Evolutionary conservation across 1,140 invertebrate genomes (phyloP).

Genomic region (Saxidomus purpurata): DNA sequence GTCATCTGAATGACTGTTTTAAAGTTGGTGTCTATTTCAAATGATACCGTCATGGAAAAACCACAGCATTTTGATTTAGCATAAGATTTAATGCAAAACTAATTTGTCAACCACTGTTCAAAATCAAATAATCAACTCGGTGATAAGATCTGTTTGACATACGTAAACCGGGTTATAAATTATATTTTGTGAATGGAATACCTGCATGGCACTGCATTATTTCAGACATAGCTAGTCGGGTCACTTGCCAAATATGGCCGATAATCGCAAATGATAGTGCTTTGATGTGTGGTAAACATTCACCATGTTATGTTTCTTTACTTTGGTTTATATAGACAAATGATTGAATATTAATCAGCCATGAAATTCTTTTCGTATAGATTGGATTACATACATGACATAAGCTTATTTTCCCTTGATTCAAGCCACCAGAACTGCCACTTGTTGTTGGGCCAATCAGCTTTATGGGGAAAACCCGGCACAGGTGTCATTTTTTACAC

Average conservation of each 20-base stretch:
- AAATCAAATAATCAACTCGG: neutral
- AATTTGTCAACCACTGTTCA: conserved; percentile 26
- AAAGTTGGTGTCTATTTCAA: conserved; percentile 18
- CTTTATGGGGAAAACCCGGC: too few species aligned
- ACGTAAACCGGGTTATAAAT: neutral
- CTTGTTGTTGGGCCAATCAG: too few species aligned
- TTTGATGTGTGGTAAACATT: neutral
- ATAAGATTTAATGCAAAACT: neutral
- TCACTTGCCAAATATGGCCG: conserved; percentile 7
- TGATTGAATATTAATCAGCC: neutral
- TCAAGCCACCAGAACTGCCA: too few species aligned
- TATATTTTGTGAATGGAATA: conserved; percentile 20
- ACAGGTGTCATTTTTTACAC: too few species aligned
- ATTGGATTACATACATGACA: too few species aligned
- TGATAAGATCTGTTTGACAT: conserved; percentile 6
- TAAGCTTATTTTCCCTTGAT: too few species aligned
- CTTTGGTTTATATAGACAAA: conserved; percentile 1
- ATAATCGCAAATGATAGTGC: neutral
- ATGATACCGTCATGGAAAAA: conserved; percentile 11
- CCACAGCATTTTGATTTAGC: neutral
- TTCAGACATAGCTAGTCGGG: neutral
- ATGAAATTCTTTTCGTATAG: too few species aligned
- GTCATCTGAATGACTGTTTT: too few species aligned
- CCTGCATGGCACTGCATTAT: neutral
- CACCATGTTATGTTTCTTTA: neutral